Evolutionary conservation across 92 coral and sea anemone species (phyloP).

Genomic region (Bergia puertoricense): DNA sequence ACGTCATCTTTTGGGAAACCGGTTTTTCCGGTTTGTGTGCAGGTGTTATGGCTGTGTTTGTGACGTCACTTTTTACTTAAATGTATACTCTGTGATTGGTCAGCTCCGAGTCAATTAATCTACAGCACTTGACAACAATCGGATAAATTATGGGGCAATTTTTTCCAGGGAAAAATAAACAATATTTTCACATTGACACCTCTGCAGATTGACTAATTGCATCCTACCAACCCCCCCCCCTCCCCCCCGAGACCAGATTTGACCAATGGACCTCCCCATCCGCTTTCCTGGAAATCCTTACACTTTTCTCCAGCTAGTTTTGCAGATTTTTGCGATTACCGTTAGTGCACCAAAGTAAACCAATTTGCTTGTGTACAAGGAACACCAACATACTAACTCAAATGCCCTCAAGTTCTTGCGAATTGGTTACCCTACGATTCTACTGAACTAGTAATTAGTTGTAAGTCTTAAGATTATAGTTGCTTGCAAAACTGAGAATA

Average conservation of each 20-base stretch:
- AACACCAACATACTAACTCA: not conserved
- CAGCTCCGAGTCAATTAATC: constrained; percentile 74
- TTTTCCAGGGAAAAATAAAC: constrained; percentile 41
- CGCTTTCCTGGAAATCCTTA: constrained; percentile 8
- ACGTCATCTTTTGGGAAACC: constrained; percentile 89
- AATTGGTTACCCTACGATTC: not conserved
- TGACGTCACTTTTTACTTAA: constrained; percentile 86
- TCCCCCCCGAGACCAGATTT: constrained; percentile 9
- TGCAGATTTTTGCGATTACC: not conserved
- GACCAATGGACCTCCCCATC: not conserved
- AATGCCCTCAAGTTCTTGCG: not conserved
- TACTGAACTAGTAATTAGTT: not conserved
- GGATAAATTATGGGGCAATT: constrained; percentile 68
- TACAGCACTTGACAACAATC: constrained; percentile 83
- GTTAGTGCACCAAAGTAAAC: not conserved
- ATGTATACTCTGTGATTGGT: constrained; percentile 84
- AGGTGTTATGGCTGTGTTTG: constrained; percentile 92
- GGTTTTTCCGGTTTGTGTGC: constrained; percentile 93
- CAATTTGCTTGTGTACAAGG: no score
- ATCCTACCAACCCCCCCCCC: constrained; percentile 28
- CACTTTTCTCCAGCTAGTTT: not conserved
- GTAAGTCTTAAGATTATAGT: not conserved
- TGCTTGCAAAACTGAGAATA: not conserved
- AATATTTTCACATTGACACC: constrained; percentile 32
- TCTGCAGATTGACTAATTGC: constrained; percentile 8